Evolutionary conservation across 1,140 invertebrate species (phyloP), one percentile per base, ranked within the genome.

Genomic region (Acyrthosiphon pisum): DNA sequence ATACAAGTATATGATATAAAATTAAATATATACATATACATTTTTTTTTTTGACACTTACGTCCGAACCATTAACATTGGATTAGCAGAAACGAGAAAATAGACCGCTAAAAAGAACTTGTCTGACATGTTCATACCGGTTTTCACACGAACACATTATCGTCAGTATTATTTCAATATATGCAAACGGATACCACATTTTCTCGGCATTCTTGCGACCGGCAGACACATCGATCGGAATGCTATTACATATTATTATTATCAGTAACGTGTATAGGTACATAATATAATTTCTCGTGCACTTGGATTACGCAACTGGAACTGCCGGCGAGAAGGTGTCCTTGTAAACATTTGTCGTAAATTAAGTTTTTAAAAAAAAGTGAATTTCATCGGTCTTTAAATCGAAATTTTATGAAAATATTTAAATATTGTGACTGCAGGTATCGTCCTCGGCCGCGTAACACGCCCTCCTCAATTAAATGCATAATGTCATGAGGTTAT

Each of bases 21-120:
- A 81, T 81, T 0, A n/a, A 76, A 76, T 76, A 35, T 83, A 84
- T 23, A 83, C 35, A 8, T 23, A 68, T 68, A 9, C 6, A 9
- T n/a, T 68, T n/a, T 30, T 37, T 84, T 44, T 84, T 44, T 44
- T 44, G 83, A 84, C 35, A 84, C 83, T 30, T 44, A 50, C 30
- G 30, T 87, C 18, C 30, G 46, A 48, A 48, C 48, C 48, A 53
- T 89, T 89, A 53, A 22, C 86, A 44, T n/a, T 18, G 11, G 44
- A 48, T 44, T 87, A 26, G 48, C 48, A 56, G 35, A 89, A 89
- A 89, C 56, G 26, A 89, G 48, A 89, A 89, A 53, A 56, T 89
- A 53, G 20, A 89, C 48, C 48, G 46, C 87, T 89, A 89, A 89
- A 89, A 53, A 89, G n/a, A 89, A 89, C 87, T 50, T 22, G 87